A percentile compares a stretch with the other conserved stretches of the same genome.
These are phyloP conservation scores for Acronicta psi DNA, from an alignment of 2,888 invertebrate genomes.

Conservation along the genomic window DNA sequence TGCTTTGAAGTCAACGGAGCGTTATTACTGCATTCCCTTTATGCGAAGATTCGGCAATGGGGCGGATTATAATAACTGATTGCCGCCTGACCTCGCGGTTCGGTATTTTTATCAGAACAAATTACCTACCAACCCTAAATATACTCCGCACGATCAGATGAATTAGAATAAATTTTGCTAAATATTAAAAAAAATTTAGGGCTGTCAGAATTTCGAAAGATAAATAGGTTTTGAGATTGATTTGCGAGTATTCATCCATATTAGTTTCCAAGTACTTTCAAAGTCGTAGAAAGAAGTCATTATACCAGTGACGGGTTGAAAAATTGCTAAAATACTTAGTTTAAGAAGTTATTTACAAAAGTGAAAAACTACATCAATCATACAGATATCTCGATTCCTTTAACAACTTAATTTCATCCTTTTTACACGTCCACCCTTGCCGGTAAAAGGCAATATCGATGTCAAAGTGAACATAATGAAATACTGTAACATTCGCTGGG, in stretches of 20 bases:
- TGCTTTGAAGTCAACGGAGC: slow-evolving; percentile 54
- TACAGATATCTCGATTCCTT: slow-evolving; percentile 29
- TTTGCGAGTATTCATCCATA: slow-evolving; percentile 10
- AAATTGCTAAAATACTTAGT: neutral
- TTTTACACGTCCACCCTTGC: slow-evolving; percentile 37
- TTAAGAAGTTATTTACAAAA: slow-evolving; percentile 1
- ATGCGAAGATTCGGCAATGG: slow-evolving; percentile 52
- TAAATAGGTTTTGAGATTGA: slow-evolving; percentile 1
- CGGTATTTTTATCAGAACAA: slow-evolving; percentile 50
- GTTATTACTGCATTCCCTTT: slow-evolving; percentile 56
- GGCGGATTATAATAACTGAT: slow-evolving; percentile 56
- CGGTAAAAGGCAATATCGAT: slow-evolving; percentile 42
- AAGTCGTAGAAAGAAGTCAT: neutral
- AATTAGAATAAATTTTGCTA: slow-evolving; percentile 43
- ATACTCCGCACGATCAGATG: slow-evolving; percentile 34
- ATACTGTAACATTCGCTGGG: slow-evolving; percentile 37
- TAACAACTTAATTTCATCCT: slow-evolving; percentile 41
- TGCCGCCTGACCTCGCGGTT: slow-evolving; percentile 52
- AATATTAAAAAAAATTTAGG: no score
- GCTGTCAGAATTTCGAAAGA: slow-evolving; percentile 11
- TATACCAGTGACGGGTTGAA: neutral
- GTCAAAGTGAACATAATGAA: slow-evolving; percentile 54
- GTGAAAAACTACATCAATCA: slow-evolving; percentile 33
- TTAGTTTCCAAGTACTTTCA: neutral
- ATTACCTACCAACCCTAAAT: slow-evolving; percentile 52